phyloP scores from a whole-genome alignment of 2,888 invertebrate species.

The Amiota communis region DNA sequence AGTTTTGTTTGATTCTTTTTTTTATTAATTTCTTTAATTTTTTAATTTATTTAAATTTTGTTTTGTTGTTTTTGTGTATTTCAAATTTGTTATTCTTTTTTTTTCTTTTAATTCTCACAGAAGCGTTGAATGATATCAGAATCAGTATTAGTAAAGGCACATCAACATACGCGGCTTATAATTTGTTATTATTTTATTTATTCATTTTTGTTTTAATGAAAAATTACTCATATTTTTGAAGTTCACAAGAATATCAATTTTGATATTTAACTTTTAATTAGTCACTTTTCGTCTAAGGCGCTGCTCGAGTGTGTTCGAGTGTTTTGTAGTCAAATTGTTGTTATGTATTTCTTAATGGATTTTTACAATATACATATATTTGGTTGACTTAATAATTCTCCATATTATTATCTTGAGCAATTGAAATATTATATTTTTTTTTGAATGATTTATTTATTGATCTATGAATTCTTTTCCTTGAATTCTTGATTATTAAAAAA shows the following conservation, averaged over 20 bases:
- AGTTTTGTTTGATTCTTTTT: neutral
- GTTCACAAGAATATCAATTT: neutral
- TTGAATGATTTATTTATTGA: neutral
- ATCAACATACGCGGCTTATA: neutral
- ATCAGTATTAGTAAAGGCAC: neutral
- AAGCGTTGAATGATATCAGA: slow-evolving; percentile 30
- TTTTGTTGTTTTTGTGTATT: slow-evolving; percentile 7
- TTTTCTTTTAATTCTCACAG: slow-evolving; percentile 41
- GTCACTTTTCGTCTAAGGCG: neutral
- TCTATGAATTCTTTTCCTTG: neutral
- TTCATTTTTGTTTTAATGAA: neutral
- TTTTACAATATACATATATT: no score
- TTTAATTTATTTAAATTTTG: slow-evolving; percentile 4
- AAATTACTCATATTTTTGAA: no score
- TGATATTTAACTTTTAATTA: neutral
- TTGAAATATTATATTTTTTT: neutral
- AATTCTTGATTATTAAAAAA: neutral
- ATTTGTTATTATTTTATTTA: neutral
- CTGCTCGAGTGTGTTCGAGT: neutral
- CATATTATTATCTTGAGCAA: neutral
- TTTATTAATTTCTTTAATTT: neutral
- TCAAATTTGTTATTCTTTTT: neutral
- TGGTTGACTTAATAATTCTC: neutral
- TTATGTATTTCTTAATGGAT: neutral
- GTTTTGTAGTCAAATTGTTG: slow-evolving; percentile 5